These are phyloP conservation scores for Polymixis flavicincta DNA, from an alignment of 2,888 invertebrate species.

Conservation along the genomic window DNA sequence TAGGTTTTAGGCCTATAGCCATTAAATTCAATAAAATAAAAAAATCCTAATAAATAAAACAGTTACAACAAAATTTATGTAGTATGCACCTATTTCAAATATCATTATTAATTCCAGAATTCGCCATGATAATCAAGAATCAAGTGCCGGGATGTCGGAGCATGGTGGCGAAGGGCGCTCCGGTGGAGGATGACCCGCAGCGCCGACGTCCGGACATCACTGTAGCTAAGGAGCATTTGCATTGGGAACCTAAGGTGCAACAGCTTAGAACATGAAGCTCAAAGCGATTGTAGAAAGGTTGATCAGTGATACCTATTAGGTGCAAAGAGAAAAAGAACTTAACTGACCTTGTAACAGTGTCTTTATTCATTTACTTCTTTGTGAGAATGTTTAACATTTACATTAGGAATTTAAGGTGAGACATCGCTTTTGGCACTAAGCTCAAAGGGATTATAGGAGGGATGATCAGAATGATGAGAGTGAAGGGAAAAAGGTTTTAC, in stretches of 20 bases:
- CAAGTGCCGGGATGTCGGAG: slow-evolving; percentile 96
- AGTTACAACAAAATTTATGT: no score
- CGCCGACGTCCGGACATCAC: slow-evolving; percentile 98
- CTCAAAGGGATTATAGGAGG: neutral
- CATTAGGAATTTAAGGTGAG: no score
- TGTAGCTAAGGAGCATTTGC: slow-evolving; percentile 95
- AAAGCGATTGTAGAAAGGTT: neutral
- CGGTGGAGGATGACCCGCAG: slow-evolving; percentile 99
- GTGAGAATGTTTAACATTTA: no score
- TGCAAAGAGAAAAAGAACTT: neutral
- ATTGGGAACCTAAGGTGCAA: slow-evolving; percentile 97
- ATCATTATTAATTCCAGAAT: slow-evolving; percentile 90
- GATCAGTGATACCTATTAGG: neutral
- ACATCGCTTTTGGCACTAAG: neutral
- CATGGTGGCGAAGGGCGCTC: slow-evolving; percentile 95
- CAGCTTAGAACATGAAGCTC: neutral
- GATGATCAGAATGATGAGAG: neutral
- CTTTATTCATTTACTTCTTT: no score
- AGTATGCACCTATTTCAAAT: no score
- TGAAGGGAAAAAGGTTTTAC: neutral
- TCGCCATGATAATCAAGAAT: slow-evolving; percentile 96
- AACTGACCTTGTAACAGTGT: neutral
- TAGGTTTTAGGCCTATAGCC: no score
- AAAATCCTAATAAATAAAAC: no score
- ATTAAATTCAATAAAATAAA: no score